phyloP scores from a whole-genome alignment of 92 coral and sea anemone species.

The Scolanthus callimorphus region DNA sequence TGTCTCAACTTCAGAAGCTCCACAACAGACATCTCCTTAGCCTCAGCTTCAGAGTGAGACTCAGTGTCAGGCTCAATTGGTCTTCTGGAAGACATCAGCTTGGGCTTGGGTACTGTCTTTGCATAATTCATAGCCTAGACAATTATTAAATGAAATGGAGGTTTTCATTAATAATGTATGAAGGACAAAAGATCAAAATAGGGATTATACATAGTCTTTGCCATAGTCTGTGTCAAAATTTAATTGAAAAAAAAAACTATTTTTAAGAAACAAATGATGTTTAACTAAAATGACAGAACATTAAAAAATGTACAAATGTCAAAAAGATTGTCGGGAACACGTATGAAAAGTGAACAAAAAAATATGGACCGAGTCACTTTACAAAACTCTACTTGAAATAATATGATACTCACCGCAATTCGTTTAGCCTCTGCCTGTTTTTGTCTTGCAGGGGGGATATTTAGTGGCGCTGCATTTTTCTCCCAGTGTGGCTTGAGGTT shows the following conservation, averaged over 20 bases:
- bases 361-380: too few species aligned
- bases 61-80: conserved; percentile 4
- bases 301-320: too few species aligned
- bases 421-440: conserved; percentile 74
- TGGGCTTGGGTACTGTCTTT: conserved; percentile 88
- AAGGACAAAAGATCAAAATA: too few species aligned
- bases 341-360: too few species aligned
- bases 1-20: conserved; percentile 82
- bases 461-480: conserved; percentile 15
- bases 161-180: too few species aligned
- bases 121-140: conserved; percentile 86
- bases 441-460: conserved; percentile 34
- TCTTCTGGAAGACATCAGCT: conserved; percentile 4
- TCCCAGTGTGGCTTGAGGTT: conserved; percentile 49
- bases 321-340: too few species aligned
- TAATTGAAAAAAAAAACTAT: neutral
- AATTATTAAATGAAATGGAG: too few species aligned
- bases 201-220: too few species aligned
- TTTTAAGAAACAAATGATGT: neutral
- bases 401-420: conserved; percentile 62
- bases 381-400: too few species aligned
- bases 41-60: conserved; percentile 2
- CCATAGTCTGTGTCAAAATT: neutral
- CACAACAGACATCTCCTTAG: conserved; percentile 59
- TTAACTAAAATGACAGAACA: neutral